Conservation (phyloP, 2,113 vertebrate genomes). For the Arizona elegans region DNA sequence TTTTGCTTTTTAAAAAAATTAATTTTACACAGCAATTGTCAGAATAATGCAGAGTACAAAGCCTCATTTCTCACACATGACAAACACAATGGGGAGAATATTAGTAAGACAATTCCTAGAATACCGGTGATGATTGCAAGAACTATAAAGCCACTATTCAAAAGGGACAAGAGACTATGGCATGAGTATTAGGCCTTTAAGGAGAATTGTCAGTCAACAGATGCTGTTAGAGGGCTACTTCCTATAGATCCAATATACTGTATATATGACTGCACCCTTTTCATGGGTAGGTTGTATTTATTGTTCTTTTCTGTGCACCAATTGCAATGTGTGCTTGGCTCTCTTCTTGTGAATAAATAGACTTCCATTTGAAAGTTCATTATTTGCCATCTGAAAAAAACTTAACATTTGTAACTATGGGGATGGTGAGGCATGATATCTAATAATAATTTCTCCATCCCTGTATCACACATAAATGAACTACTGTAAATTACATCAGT, state of each 20-base stretch:
- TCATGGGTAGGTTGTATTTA: background rate
- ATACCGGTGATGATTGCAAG: background rate
- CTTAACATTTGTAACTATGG: background rate
- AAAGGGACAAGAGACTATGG: background rate
- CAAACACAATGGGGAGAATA: background rate
- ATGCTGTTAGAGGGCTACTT: background rate
- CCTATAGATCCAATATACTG: background rate
- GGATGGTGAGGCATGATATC: background rate
- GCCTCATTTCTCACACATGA: background rate
- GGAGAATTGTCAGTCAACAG: background rate
- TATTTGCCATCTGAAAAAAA: background rate
- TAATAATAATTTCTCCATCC: background rate
- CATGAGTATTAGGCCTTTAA: background rate
- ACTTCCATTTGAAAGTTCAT: background rate
- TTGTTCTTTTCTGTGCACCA: background rate
- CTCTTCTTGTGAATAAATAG: background rate
- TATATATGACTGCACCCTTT: background rate
- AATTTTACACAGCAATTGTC: background rate
- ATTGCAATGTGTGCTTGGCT: background rate
- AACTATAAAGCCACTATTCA: background rate
- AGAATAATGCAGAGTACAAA: background rate
- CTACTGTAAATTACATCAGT: background rate
- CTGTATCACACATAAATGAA: background rate
- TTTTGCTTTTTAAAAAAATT: background rate
- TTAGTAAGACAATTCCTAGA: background rate